A percentile compares a stretch with the other conserved stretches of the same genome.
Conservation (phyloP, 2,113 vertebrate genomes). For the Aegotheles bennettii region DNA sequence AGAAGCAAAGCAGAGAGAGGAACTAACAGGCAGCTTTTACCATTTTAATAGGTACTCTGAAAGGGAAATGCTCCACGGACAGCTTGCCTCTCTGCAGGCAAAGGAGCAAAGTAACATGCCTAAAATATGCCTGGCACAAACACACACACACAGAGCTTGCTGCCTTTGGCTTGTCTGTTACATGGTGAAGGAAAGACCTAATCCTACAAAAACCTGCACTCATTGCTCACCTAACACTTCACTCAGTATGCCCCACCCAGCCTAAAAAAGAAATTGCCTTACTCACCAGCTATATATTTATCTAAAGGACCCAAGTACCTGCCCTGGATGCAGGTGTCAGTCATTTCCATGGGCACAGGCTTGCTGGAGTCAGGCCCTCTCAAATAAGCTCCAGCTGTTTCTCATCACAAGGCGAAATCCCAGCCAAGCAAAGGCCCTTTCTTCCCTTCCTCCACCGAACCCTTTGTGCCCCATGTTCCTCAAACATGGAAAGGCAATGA, state of each 20-base stretch:
- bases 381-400: slow-evolving; percentile 41
- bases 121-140: background rate
- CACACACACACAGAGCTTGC: background rate
- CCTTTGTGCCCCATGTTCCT: background rate
- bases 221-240: slow-evolving; percentile 21
- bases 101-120: background rate
- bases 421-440: slow-evolving; percentile 28
- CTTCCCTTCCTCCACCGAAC: background rate
- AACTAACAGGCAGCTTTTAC: background rate
- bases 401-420: slow-evolving; percentile 10
- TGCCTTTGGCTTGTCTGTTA: background rate
- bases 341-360: background rate
- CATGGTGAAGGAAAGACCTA: background rate
- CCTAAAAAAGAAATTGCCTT: slow-evolving; percentile 1
- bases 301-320: background rate
- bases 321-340: background rate
- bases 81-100: background rate
- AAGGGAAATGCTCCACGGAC: background rate
- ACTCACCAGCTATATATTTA: slow-evolving; percentile 16
- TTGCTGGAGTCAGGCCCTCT: background rate
- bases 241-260: background rate
- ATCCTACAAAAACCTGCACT: background rate
- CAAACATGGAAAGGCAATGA: background rate
- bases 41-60: background rate
- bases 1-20: background rate